Conservation (phyloP, 1,140 invertebrate genomes). For the Sweltsa coloradensis region DNA sequence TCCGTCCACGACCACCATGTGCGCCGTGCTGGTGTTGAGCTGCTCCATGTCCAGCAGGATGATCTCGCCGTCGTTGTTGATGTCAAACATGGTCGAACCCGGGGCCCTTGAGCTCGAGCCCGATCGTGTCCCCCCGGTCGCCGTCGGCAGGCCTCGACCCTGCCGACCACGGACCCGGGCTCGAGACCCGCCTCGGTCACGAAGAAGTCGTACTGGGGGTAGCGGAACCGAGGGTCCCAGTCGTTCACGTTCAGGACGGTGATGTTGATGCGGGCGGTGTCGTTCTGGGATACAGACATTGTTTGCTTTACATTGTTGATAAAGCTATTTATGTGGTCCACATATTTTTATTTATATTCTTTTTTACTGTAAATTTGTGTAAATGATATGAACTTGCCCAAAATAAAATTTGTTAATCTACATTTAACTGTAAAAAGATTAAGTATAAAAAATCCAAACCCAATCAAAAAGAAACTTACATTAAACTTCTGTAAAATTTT, state of each 20-base stretch:
- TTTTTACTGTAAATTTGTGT: too few species aligned
- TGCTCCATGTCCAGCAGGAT: slow-evolving; percentile 25
- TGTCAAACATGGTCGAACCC: slow-evolving; percentile 39
- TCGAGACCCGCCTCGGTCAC: slow-evolving; percentile 32
- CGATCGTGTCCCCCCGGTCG: slow-evolving; percentile 58
- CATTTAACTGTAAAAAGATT: too few species aligned
- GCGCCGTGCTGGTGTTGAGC: slow-evolving; percentile 33
- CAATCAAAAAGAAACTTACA: too few species aligned
- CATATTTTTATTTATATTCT: too few species aligned
- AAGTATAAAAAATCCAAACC: too few species aligned
- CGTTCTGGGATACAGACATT: slow-evolving; percentile 47
- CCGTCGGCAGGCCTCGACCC: slow-evolving; percentile 66
- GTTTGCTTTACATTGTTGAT: neutral
- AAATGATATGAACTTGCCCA: too few species aligned
- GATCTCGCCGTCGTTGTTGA: slow-evolving; percentile 38
- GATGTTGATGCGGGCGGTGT: slow-evolving; percentile 59
- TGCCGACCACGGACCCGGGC: slow-evolving; percentile 37
- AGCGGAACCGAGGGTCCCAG: slow-evolving; percentile 81
- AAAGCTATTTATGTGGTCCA: neutral
- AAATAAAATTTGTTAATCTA: too few species aligned
- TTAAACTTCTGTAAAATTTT: too few species aligned
- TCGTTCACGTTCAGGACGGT: slow-evolving; percentile 82
- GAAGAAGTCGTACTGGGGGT: slow-evolving; percentile 76
- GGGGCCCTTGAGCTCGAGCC: slow-evolving; percentile 54
- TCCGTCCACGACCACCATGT: too few species aligned